Conservation (phyloP, 2,888 invertebrate species). For the Meandrusa payeni region DNA sequence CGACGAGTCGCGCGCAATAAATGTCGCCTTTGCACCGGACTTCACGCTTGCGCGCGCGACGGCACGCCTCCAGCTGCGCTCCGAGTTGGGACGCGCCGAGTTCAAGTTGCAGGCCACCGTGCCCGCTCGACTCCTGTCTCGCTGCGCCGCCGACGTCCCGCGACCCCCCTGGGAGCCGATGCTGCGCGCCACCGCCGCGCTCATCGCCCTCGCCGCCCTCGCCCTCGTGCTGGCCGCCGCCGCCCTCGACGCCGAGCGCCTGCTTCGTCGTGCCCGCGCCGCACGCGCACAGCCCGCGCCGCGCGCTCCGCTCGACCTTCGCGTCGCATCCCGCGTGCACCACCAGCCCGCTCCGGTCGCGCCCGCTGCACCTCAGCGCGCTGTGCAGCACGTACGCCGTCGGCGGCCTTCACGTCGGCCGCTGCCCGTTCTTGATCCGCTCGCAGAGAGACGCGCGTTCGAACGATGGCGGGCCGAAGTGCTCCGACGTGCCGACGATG, state of each 20-base stretch:
- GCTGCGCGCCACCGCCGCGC: constrained; percentile 71
- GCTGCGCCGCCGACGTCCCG: constrained; percentile 48
- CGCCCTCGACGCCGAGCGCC: constrained; percentile 42
- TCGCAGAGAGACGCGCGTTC: constrained; percentile 58
- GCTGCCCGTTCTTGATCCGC: constrained; percentile 43
- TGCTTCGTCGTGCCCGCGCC: constrained; percentile 37
- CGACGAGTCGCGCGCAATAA: constrained; percentile 53
- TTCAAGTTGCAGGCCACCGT: constrained; percentile 43
- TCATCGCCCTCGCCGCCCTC: constrained; percentile 45
- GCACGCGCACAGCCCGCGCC: constrained; percentile 30
- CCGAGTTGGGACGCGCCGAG: constrained; percentile 39
- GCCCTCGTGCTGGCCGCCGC: constrained; percentile 51
- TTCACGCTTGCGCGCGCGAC: constrained; percentile 50
- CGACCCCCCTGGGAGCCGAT: constrained; percentile 79
- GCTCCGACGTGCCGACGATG: constrained; percentile 44
- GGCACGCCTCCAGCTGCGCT: constrained; percentile 42
- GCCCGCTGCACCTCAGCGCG: constrained; percentile 31
- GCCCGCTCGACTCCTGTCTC: constrained; percentile 45
- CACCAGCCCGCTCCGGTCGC: constrained; percentile 25
- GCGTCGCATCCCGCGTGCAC: constrained; percentile 25
- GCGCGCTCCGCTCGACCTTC: constrained; percentile 40
- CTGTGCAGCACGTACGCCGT: too few species aligned
- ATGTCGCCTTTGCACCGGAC: constrained; percentile 53
- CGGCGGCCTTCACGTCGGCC: constrained; percentile 36
- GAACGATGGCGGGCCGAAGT: constrained; percentile 61